phyloP scores from a whole-genome alignment of 2,113 vertebrate genomes.

The Haliaeetus leucogaster region DNA sequence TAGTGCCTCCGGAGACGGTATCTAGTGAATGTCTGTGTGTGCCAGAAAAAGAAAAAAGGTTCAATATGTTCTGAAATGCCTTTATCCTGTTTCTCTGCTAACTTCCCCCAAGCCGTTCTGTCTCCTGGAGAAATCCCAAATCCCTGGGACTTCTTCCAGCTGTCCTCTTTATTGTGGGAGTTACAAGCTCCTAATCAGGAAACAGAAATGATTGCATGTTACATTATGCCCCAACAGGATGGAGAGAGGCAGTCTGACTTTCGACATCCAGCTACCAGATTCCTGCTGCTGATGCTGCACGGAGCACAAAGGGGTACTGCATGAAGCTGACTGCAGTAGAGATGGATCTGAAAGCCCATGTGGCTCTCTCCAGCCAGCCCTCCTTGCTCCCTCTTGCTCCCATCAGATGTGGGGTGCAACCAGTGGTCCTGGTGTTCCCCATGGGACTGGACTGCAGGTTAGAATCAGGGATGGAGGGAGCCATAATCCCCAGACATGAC shows the following conservation, averaged over 20 bases:
- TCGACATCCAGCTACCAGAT: not conserved
- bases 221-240: not conserved
- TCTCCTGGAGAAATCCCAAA: conserved; percentile 46
- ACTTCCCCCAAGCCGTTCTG: not conserved
- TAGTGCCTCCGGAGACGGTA: not conserved
- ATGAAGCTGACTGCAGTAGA: not conserved
- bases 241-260: not conserved
- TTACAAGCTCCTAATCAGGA: not conserved
- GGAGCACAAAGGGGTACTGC: rapidly evolving
- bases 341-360: not conserved
- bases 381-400: not conserved
- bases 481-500: rapidly evolving
- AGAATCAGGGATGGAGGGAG: not conserved
- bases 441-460: not conserved
- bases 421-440: not conserved
- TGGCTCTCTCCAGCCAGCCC: not conserved
- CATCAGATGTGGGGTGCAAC: not conserved
- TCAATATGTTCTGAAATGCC: conserved; percentile 52
- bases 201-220: not conserved
- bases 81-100: conserved; percentile 44
- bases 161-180: not conserved
- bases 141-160: conserved; percentile 30
- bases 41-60: not conserved
- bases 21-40: not conserved
- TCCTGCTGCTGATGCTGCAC: rapidly evolving